Base-by-base conservation (phyloP, 2,797 vertebrate species). In the Sarcophilus harrisii region DNA sequence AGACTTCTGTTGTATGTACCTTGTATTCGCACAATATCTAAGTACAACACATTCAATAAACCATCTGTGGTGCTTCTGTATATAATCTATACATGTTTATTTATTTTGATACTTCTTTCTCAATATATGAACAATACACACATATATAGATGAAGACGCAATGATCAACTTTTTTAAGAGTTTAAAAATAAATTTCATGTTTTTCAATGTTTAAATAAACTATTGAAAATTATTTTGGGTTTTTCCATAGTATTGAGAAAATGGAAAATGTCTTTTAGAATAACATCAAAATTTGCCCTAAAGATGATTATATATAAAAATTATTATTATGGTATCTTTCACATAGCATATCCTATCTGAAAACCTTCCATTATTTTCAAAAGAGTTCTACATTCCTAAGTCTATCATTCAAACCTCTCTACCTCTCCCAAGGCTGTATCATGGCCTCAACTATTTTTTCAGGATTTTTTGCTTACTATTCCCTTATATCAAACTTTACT, bases 171-270 rank as follows among this genome's bases (percentile, higher is more conserved):
- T 92, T 66, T 59, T 62, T 93, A 27, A 57, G 18, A 93, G 92
- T 52, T 95, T 95, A 49, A 96, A 96, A 92, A 81, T 92, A 92
- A 90, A 94, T 90, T 93, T 93, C 27, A 57, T 95, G 62, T n/a
- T n/a, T 32, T 66, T n/a, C 32, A 95, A 92, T 45, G 27, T 54
- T 91, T 90, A 95, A 57, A 94, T 28, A 66, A 95, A 55, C 60
- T 66, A 90, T 95, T 59, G 90, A 90, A 59, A 90, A 21, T 91
- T n/a, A 16, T 58, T 95, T 62, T 38, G 87, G 18, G 13, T 92
- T 92, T 57, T 66, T 93, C 62, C 32, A 30, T 49, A 73, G 90
- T 94, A 29, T 2, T 60, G 27, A 10, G 5, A 66, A 18, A 32
- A 66, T 66, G 14, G 14, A 13, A n/a, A 66, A n/a, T 5, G n/a